These are phyloP conservation scores for Stegophylla sp. DNA, from an alignment of 2,888 invertebrate species.

Conservation along the genomic window DNA sequence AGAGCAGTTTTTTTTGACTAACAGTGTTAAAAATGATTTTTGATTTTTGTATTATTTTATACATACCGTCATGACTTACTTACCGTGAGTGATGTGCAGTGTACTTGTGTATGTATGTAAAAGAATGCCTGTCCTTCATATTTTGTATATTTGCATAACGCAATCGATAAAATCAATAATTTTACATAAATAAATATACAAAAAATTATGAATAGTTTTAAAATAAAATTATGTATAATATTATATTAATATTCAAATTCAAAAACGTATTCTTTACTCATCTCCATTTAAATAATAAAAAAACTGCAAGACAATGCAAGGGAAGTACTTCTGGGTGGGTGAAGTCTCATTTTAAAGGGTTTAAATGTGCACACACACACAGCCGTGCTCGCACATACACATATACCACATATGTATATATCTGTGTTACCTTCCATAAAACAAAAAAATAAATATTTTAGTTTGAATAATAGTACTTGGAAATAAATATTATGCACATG, in stretches of 20 bases:
- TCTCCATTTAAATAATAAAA: conserved; percentile 31
- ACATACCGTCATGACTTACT: background rate
- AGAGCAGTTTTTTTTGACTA: too few relatives aligned
- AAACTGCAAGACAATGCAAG: conserved; percentile 22
- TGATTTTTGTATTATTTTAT: too few relatives aligned
- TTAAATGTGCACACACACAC: background rate
- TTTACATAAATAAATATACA: conserved; percentile 10
- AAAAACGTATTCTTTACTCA: conserved; percentile 33
- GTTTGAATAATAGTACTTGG: too few relatives aligned
- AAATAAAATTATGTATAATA: conserved; percentile 15
- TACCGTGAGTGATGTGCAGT: background rate
- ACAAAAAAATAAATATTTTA: too few relatives aligned
- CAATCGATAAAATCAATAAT: conserved; percentile 37
- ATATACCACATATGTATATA: background rate
- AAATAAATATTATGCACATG: too few relatives aligned
- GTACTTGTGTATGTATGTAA: too few relatives aligned
- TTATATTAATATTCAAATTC: conserved; percentile 40
- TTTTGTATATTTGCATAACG: background rate
- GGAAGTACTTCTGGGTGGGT: background rate
- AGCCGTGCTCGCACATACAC: background rate
- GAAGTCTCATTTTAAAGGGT: background rate
- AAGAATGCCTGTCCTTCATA: background rate
- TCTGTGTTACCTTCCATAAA: background rate
- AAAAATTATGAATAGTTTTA: conserved; percentile 37
- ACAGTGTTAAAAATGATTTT: too few relatives aligned